Percentiles rank a stretch among this genome's conserved stretches.
Conservation (phyloP, 2,113 vertebrate genomes). For the Ailuropoda melanoleuca region DNA sequence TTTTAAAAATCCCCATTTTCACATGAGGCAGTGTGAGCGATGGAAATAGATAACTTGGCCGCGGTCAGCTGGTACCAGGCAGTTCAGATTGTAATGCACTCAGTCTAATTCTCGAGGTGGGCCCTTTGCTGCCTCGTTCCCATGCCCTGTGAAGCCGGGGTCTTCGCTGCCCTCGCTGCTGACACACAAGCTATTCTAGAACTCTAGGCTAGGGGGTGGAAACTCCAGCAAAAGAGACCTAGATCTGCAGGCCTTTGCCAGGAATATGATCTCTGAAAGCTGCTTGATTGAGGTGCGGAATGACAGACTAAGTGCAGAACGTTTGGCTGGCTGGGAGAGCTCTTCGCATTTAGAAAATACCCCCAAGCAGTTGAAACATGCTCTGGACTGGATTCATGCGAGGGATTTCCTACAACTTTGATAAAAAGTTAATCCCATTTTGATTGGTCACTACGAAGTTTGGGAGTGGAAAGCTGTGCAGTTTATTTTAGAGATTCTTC, state of each 20-base stretch:
- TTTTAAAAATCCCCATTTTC: neutral
- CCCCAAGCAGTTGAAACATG: neutral
- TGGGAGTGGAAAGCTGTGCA: neutral
- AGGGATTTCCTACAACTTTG: neutral
- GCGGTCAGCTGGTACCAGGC: neutral
- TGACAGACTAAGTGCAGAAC: neutral
- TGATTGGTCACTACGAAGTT: neutral
- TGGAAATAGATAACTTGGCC: neutral
- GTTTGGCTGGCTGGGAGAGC: neutral
- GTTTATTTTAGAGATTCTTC: neutral
- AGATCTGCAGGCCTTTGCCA: neutral
- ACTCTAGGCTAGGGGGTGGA: neutral
- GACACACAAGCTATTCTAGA: neutral
- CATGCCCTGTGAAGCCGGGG: rapidly evolving
- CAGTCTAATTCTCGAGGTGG: neutral
- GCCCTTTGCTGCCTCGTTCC: neutral
- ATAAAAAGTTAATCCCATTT: neutral
- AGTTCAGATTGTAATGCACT: neutral
- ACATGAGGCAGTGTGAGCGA: neutral
- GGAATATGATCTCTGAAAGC: neutral
- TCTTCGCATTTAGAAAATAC: neutral
- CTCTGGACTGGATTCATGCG: neutral
- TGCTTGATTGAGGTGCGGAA: neutral
- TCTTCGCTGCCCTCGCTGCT: neutral
- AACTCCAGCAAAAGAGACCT: neutral